Evolutionary conservation across 1,140 invertebrate species (phyloP), one percentile per base, ranked within the genome.

Genomic region (Zaprionus capensis): DNA sequence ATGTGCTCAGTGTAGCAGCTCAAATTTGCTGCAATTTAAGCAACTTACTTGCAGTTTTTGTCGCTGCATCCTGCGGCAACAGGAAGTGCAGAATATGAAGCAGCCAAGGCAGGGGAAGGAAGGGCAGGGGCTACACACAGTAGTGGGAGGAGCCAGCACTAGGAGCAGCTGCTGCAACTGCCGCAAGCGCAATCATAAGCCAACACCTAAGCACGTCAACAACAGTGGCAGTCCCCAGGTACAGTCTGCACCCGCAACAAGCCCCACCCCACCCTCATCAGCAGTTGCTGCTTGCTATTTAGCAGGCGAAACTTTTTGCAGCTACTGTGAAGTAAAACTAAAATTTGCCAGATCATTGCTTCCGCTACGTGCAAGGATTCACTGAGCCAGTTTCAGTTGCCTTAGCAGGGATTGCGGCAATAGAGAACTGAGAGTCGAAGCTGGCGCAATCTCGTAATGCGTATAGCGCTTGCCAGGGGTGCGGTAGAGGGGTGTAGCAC

Each of bases 341-440:
- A 88, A 88, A 88, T 88, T 88, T 88, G 84, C 84, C 84, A 88
- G 84, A 88, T 88, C 84, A 88, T 88, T 88, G 84, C 85, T 88
- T 88, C 84, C 84, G 84, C 78, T 88, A 88, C 84, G 84, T 88
- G 84, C 81, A 76, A 78, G 85, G 81, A 88, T 78, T 90, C 75
- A 55, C 31, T 68, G 59, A 62, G 63, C 31, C 74, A 67, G 38
- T 15, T 46, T 34, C 31, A 56, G 62, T 65, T 67, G 77, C 70
- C 70, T 68, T 69, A 71, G 80, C 78, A 72, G 75, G 69, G 81
- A 81, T 81, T 82, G 76, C 57, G 49, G 51, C 53, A 22, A 22
- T 49, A 61, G 36, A 59, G 67, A 66, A 55, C 59, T 80, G 71
- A 2, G 28, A 31, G 7, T 31, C 28, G 73, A 78, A 31, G 28